phyloP scores from a whole-genome alignment of 1,140 invertebrate genomes.

The Procambarus clarkii region DNA sequence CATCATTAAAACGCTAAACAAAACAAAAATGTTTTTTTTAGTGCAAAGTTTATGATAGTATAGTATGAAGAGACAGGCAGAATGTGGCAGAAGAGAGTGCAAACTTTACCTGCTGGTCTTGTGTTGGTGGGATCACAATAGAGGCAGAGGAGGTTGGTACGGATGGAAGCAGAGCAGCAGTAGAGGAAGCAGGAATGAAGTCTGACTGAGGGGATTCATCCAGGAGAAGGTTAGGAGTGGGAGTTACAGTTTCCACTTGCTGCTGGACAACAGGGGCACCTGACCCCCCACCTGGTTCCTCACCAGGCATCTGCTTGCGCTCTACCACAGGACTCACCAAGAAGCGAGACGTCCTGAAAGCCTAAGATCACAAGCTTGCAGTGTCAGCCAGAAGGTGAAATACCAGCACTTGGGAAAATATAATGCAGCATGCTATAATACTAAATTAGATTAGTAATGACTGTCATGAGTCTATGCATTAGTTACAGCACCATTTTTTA shows the following conservation, averaged over 20 bases:
- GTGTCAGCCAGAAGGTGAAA: constrained; percentile 37
- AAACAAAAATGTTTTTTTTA: constrained; percentile 11
- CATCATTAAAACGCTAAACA: background rate
- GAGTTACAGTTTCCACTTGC: background rate
- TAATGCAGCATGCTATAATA: background rate
- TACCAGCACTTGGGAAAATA: background rate
- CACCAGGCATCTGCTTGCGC: constrained; percentile 73
- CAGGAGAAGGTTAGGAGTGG: constrained; percentile 17
- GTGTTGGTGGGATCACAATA: constrained; percentile 20
- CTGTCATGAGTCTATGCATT: background rate
- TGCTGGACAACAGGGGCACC: constrained; percentile 2
- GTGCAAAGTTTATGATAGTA: background rate
- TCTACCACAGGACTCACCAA: constrained; percentile 85
- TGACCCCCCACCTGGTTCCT: constrained; percentile 14
- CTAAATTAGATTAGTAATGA: background rate
- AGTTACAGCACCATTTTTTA: background rate
- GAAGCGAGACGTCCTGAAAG: constrained; percentile 86
- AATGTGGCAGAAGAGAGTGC: background rate
- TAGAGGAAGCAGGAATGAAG: constrained; percentile 49
- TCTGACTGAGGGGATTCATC: constrained; percentile 52
- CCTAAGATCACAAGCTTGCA: constrained; percentile 71
- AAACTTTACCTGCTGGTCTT: constrained; percentile 62
- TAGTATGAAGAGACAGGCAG: background rate
- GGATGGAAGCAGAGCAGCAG: constrained; percentile 56
- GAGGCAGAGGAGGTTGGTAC: constrained; percentile 54